Evolutionary conservation across 1,140 invertebrate genomes (phyloP).

Genomic region (Drosophila funebris): DNA sequence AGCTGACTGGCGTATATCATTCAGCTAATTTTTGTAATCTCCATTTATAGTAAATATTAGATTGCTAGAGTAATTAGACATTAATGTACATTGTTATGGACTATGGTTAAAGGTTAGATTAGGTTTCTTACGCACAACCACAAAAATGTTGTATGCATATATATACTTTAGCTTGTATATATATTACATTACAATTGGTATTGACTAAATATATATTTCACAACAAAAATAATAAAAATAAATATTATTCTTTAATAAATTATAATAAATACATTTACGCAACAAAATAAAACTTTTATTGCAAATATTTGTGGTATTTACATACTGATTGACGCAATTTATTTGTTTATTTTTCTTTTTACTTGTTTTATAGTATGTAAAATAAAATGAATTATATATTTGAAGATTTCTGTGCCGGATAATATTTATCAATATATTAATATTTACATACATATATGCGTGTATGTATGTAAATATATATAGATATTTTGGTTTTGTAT

Average conservation of each 20-base stretch:
- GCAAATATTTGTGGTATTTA: too few species aligned
- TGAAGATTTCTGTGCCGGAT: too few species aligned
- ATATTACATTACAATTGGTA: conserved; percentile 12
- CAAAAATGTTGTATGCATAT: conserved; percentile 31
- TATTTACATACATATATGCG: too few species aligned
- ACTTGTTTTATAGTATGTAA: too few species aligned
- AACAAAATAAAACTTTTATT: too few species aligned
- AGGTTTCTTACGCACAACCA: conserved; percentile 55
- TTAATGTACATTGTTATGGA: conserved; percentile 39
- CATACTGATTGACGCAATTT: too few species aligned
- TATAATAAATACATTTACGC: too few species aligned
- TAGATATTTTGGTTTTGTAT: conserved; percentile 18
- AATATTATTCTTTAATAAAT: too few species aligned
- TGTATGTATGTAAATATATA: neutral
- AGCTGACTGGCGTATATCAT: conserved; percentile 1
- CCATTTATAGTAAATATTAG: neutral
- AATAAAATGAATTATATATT: too few species aligned
- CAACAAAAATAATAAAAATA: neutral
- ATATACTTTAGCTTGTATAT: conserved; percentile 14
- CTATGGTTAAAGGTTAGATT: conserved; percentile 33
- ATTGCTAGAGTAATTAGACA: conserved; percentile 39
- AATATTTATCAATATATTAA: too few species aligned
- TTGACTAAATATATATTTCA: conserved; percentile 1
- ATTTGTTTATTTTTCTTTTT: too few species aligned
- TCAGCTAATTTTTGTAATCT: neutral